These are phyloP conservation scores for Phainopepla nitens DNA, from an alignment of 2,113 vertebrate species.

Conservation along the genomic window DNA sequence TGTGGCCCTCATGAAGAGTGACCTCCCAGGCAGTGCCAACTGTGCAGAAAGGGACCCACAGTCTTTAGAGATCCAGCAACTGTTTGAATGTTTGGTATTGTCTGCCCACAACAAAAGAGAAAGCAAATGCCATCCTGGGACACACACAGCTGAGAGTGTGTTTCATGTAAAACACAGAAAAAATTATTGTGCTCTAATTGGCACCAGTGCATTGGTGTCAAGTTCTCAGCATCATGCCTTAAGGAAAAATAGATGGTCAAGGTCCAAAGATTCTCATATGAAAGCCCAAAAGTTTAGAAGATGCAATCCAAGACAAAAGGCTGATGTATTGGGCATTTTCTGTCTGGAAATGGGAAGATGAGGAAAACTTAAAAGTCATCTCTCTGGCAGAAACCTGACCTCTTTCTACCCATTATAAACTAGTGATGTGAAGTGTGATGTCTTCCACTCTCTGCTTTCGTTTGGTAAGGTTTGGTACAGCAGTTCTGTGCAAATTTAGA, in stretches of 20 bases:
- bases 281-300: neutral
- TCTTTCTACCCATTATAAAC: neutral
- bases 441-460: neutral
- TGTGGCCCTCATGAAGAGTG: neutral
- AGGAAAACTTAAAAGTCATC: neutral
- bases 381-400: neutral
- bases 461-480: neutral
- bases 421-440: neutral
- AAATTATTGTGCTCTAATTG: neutral
- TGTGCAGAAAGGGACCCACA: neutral
- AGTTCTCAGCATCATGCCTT: neutral
- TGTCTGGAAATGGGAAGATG: neutral
- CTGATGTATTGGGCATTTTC: neutral
- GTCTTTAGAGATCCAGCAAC: neutral
- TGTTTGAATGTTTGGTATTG: neutral
- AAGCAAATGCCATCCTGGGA: neutral
- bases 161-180: neutral
- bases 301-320: neutral
- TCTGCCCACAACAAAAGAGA: neutral
- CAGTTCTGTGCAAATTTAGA: neutral
- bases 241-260: neutral
- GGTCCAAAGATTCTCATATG: neutral
- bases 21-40: neutral
- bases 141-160: neutral
- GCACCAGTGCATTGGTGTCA: rapidly evolving